Base-by-base conservation (phyloP, 2,888 invertebrate species). In the Thelaira solivaga region DNA sequence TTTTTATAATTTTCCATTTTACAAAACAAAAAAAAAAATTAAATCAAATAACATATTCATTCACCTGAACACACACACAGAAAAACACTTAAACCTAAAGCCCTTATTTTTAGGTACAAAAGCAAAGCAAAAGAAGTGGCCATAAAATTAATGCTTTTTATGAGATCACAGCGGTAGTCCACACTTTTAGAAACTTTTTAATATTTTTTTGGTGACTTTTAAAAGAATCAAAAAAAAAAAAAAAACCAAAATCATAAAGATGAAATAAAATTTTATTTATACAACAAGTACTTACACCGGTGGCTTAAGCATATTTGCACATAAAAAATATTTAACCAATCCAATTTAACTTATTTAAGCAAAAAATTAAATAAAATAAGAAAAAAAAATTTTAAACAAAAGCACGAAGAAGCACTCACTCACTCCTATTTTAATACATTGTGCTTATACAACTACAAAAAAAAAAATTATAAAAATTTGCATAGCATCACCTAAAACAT, bases 121-220 rank as follows among this genome's bases (percentile, higher is more conserved):
- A 31, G 11, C 20, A 2, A 31, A 39, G 31, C 47, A 61, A 65
- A 68, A 73, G 49, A 61, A 78, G 74, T 78, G 74, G 69, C 59
- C 51, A 80, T 74, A 80, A 78, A 78, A 80, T 80, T 78, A 78
- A 71, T 71, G 72, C 72, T 68, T 75, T 72, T 78, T 80, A 79
- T 79, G 80, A 67, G 79, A 73, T 71, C 82, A 73, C 82, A 82
- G 82, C 82, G 81, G 80, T 80, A 81, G 82, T 81, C 80, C 74
- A 77, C 81, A 82, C 80, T 77, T 76, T 80, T 76, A 55, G 26
- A 69, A 64, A 45, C 13, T 55, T 61, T 76, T 34, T 45, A 41
- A 61, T 20, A 62, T 29, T 26, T 22, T 10, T 62, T 62, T 67
- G 24, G 64, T 49, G 22, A 24, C 39, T 34, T 51, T 59, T 39